Conservation (phyloP, 2,113 vertebrate genomes). For the Forbesichthys papilliferus region DNA sequence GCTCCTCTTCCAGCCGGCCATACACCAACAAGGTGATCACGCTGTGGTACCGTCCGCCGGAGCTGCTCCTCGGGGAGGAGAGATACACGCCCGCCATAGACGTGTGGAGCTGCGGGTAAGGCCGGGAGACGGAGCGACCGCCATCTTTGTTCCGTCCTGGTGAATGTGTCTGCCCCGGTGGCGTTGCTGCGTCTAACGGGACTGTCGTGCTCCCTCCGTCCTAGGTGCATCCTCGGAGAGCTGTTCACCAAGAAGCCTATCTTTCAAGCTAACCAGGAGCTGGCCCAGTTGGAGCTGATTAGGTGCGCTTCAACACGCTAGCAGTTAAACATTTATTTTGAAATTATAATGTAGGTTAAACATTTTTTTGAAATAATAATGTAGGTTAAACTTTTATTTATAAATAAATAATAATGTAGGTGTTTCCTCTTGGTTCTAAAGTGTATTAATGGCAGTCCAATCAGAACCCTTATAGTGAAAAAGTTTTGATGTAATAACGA, state of each 20-base stretch:
- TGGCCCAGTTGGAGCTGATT: slow-evolving; percentile 97
- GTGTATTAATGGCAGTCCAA: too few relatives aligned
- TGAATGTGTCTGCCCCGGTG: background rate
- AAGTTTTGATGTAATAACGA: too few relatives aligned
- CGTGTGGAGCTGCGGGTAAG: slow-evolving; percentile 99
- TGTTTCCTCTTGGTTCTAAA: too few relatives aligned
- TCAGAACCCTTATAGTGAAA: too few relatives aligned
- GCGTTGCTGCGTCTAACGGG: background rate
- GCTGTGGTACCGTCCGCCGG: slow-evolving; percentile 96
- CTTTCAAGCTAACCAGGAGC: slow-evolving; percentile 98
- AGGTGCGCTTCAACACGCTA: slow-evolving; percentile 76
- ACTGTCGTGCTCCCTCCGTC: slow-evolving; percentile 32
- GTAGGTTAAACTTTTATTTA: too few relatives aligned
- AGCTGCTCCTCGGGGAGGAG: slow-evolving; percentile 93
- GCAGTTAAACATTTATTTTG: too few relatives aligned
- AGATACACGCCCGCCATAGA: slow-evolving; percentile 96
- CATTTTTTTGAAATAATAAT: too few relatives aligned
- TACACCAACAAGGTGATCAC: slow-evolving; percentile 99
- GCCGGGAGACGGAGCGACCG: too few relatives aligned
- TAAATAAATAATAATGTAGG: too few relatives aligned
- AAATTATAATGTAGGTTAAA: too few relatives aligned
- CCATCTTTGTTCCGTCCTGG: background rate
- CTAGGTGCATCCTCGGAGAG: slow-evolving; percentile 96
- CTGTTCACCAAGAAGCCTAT: slow-evolving; percentile 99
- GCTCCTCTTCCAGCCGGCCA: slow-evolving; percentile 83